These are phyloP conservation scores for Acanthochromis polyacanthus DNA, from an alignment of 2,113 vertebrate genomes.

Conservation along the genomic window DNA sequence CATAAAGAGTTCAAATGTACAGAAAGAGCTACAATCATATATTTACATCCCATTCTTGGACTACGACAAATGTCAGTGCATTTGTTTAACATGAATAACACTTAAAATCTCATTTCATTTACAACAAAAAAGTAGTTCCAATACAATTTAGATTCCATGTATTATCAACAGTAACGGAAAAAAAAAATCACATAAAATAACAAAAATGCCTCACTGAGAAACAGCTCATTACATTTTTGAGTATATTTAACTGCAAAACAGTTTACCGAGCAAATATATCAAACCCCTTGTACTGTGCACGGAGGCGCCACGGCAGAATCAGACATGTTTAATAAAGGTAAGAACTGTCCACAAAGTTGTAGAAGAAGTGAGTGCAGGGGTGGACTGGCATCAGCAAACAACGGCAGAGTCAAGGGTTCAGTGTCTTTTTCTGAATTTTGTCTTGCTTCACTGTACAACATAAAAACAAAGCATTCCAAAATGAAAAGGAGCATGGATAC, in stretches of 20 bases:
- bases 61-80: conserved; percentile 73
- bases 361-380: background rate
- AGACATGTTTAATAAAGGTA: conserved; percentile 37
- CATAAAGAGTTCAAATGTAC: conserved; percentile 72
- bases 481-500: conserved; percentile 60
- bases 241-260: conserved; percentile 59
- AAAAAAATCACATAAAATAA: conserved; percentile 25
- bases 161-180: conserved; percentile 62
- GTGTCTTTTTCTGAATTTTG: conserved; percentile 14
- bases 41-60: conserved; percentile 73
- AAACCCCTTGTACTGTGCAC: conserved; percentile 36
- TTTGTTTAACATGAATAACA: conserved; percentile 61
- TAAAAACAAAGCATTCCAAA: conserved; percentile 68
- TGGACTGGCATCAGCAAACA: conserved; percentile 20
- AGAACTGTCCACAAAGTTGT: conserved; percentile 16
- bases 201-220: conserved; percentile 78
- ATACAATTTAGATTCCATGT: conserved; percentile 53
- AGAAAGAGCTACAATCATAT: conserved; percentile 71
- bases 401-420: conserved; percentile 10
- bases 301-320: conserved; percentile 18
- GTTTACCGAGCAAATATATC: conserved; percentile 53
- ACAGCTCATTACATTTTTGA: conserved; percentile 81
- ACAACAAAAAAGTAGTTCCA: conserved; percentile 47
- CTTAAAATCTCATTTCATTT: conserved; percentile 59
- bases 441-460: conserved; percentile 65